Base-by-base conservation (phyloP, 2,888 invertebrate genomes). In the Tinea semifulvella region DNA sequence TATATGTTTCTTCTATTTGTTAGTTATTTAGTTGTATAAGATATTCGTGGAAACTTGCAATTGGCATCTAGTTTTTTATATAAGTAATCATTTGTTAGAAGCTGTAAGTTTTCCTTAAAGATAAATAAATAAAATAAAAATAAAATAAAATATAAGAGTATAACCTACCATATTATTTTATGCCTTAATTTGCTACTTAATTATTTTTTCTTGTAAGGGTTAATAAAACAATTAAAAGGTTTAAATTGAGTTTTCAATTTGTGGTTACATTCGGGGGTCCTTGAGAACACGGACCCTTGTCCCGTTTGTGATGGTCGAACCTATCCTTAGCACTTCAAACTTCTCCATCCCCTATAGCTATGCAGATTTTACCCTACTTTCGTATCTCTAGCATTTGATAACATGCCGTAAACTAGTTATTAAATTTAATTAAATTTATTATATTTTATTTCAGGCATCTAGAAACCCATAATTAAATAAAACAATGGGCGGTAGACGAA, bases 271-370 rank as follows among this genome's bases (percentile, higher is more conserved):
- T 31, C 14, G 13, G 31, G 14, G 31, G 53, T 57, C 56, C 65
- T 65, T 14, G 13, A 68, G 67, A 68, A 67, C 61, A 62, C 57
- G 55, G 53, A 62, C 63, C 67, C 67, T 66, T 58, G 58, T 72
- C 67, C 66, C 68, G 72, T 72, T 72, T 69, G 69, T 57, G 62
- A 66, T 68, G 70, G 65, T 31, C 31, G 31, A 14, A 14, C 13
- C 31, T n/a, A 11, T 31, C 31, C 4, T 14, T 31, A 11, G 19
- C 38, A 18, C 38, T 38, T 38, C n/a, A 38, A 38, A 38, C 38
- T 38, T 38, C 16, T 11, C 10, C 10, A 14, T 16, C 18, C 38
- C 4, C 31, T 31, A 31, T 31, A 38, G 11, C 17, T 17, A 38
- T 38, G 38, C 38, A 38, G 38, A 38, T 38, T 38, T 11, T 38